Conservation (phyloP, 2,888 invertebrate genomes). For the Lasioglossum malachurum region DNA sequence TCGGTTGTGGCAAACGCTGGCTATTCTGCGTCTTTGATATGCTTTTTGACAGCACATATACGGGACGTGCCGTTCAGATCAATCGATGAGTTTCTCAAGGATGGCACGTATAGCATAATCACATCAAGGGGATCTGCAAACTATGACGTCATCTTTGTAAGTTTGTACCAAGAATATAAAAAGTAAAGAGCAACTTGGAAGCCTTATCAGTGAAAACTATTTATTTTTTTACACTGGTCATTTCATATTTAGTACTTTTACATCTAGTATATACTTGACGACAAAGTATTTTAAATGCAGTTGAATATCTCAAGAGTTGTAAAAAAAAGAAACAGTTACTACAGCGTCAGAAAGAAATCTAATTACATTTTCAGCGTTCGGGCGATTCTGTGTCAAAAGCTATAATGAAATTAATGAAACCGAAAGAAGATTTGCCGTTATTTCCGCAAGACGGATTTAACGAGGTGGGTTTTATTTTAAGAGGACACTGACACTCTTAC, state of each 20-base stretch:
- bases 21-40: constrained; percentile 77
- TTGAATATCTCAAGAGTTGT: background rate
- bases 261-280: background rate
- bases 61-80: constrained; percentile 71
- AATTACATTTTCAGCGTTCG: constrained; percentile 42
- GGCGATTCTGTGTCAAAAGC: constrained; percentile 45
- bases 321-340: background rate
- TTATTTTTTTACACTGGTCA: background rate
- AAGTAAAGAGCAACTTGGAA: background rate
- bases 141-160: constrained; percentile 70
- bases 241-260: background rate
- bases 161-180: constrained; percentile 26
- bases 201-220: background rate
- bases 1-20: constrained; percentile 70
- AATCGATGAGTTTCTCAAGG: constrained; percentile 73
- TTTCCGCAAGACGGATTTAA: constrained; percentile 30
- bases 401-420: constrained; percentile 61
- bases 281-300: too few species aligned
- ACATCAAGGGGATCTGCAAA: constrained; percentile 65
- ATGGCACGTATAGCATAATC: constrained; percentile 73
- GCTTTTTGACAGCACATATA: constrained; percentile 64
- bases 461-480: constrained; percentile 35
- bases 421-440: constrained; percentile 59
- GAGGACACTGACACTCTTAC: background rate
- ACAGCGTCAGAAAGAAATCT: background rate